Evolutionary conservation across 2,888 invertebrate species (phyloP).

Genomic region (Limnephilus rhombicus): DNA sequence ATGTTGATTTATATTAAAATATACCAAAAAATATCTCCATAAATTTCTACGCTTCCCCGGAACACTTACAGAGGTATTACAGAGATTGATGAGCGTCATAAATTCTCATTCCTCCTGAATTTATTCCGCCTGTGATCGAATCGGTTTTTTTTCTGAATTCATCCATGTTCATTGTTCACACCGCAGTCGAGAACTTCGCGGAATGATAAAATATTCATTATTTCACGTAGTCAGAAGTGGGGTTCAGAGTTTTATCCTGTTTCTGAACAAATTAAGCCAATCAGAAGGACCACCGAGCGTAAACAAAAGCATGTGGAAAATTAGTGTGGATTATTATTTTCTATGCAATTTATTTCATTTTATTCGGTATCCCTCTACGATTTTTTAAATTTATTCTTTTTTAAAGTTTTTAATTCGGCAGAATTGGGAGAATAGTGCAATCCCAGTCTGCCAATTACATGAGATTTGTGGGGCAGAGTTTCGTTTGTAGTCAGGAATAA

Average conservation of each 20-base stretch:
- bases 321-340: background rate
- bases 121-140: background rate
- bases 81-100: background rate
- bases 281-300: background rate
- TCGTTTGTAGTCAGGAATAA: too few relatives aligned
- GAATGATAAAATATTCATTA: constrained; percentile 1
- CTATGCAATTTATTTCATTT: background rate
- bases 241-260: background rate
- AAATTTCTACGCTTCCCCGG: background rate
- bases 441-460: too few relatives aligned
- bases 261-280: constrained; percentile 9
- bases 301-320: background rate
- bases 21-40: background rate
- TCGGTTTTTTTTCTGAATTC: constrained; percentile 1
- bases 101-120: background rate
- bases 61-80: background rate
- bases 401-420: too few relatives aligned
- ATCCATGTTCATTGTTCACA: background rate
- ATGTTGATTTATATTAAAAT: background rate
- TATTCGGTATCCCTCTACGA: background rate
- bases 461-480: too few relatives aligned
- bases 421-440: too few relatives aligned
- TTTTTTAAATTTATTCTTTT: too few relatives aligned
- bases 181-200: background rate
- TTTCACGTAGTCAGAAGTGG: background rate